These are phyloP conservation scores for Myotis yumanensis DNA, from an alignment of 2,113 vertebrate genomes.

Conservation along the genomic window DNA sequence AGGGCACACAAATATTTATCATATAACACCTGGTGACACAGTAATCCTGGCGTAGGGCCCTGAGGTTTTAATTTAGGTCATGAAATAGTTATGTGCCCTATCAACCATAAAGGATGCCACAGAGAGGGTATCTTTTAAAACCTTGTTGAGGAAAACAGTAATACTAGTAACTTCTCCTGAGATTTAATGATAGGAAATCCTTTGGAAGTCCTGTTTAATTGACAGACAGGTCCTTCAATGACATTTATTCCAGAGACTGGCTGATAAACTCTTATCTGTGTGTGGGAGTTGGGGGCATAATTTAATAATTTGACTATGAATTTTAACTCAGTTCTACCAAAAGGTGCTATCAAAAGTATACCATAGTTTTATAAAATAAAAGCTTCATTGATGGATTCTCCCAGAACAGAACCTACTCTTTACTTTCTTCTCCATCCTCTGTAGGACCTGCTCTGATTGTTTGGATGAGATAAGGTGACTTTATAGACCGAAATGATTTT, in stretches of 20 bases:
- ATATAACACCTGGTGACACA: background rate
- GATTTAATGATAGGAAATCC: background rate
- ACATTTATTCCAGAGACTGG: background rate
- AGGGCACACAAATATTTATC: background rate
- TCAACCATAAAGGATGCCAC: background rate
- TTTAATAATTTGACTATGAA: background rate
- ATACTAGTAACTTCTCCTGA: background rate
- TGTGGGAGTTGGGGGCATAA: background rate
- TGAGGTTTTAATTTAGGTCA: background rate
- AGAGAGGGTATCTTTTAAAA: slow-evolving; percentile 6
- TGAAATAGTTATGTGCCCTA: background rate
- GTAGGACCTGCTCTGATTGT: background rate
- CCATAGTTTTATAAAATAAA: background rate
- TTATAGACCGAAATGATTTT: background rate
- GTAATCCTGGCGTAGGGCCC: background rate
- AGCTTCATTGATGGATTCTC: background rate
- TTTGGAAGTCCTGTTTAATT: background rate
- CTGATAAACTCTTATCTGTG: background rate
- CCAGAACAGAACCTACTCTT: background rate
- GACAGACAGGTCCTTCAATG: background rate
- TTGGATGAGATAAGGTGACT: background rate
- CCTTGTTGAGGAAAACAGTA: background rate
- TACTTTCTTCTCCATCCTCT: background rate
- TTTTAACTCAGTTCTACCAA: slow-evolving; percentile 4
- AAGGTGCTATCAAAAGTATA: background rate